phyloP scores from a whole-genome alignment of 1,140 invertebrate genomes.

The Riptortus pedestris region DNA sequence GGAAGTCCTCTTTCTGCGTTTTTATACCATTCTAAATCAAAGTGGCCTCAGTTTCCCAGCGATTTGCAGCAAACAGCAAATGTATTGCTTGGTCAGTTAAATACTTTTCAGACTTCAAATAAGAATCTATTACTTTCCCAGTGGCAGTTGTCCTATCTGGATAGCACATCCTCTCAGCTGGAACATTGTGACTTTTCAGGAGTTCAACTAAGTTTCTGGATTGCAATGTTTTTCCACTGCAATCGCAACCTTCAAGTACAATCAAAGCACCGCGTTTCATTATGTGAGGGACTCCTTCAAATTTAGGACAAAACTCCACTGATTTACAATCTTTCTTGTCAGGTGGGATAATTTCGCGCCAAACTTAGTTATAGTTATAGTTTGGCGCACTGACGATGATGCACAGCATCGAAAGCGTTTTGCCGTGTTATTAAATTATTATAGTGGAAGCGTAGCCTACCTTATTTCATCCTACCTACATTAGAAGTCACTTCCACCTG shows the following conservation, averaged over 20 bases:
- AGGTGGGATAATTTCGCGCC: no score
- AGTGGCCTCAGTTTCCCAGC: constrained; percentile 75
- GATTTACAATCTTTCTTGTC: no score
- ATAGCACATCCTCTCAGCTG: constrained; percentile 38
- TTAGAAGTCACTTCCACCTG: no score
- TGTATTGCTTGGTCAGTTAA: constrained; percentile 75
- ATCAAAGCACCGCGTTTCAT: constrained; percentile 52
- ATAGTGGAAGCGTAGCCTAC: no score
- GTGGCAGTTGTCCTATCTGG: constrained; percentile 66
- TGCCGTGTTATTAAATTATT: no score
- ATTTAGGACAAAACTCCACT: no score
- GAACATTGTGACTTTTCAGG: constrained; percentile 35
- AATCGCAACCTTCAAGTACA: constrained; percentile 86
- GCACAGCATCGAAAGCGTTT: no score
- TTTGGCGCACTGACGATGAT: no score
- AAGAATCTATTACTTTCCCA: constrained; percentile 70
- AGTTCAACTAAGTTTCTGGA: constrained; percentile 52
- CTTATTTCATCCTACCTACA: no score
- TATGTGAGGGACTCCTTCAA: no score
- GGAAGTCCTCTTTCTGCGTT: constrained; percentile 70
- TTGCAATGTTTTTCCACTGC: constrained; percentile 87
- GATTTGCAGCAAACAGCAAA: constrained; percentile 83
- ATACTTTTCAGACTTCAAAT: constrained; percentile 58
- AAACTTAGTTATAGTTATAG: no score
- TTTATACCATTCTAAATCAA: constrained; percentile 74